These are phyloP conservation scores for Coregonus clupeaformis DNA, from an alignment of 2,113 vertebrate genomes.

Conservation along the genomic window DNA sequence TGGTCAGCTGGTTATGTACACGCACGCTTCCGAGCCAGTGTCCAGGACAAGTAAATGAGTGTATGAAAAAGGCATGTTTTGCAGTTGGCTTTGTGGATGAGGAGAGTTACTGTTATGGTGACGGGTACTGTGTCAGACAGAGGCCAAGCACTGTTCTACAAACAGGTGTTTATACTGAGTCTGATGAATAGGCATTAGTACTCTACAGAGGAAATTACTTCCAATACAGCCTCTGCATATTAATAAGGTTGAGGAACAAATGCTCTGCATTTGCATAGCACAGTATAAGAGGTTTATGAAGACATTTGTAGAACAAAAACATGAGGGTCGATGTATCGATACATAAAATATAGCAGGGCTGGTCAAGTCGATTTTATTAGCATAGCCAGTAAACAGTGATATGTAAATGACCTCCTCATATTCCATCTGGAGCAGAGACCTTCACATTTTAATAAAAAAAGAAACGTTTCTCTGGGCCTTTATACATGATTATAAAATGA, in stretches of 20 bases:
- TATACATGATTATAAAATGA: background rate
- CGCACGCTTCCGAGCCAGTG: no score
- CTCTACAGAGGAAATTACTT: background rate
- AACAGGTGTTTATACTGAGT: background rate
- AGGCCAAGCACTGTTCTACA: background rate
- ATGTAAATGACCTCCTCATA: slow-evolving; percentile 26
- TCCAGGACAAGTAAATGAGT: no score
- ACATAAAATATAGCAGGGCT: slow-evolving; percentile 22
- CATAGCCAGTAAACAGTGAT: slow-evolving; percentile 46
- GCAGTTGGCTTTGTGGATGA: no score
- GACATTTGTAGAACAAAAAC: background rate
- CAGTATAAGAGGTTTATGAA: no score
- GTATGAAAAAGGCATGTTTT: no score
- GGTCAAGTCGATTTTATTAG: slow-evolving; percentile 64
- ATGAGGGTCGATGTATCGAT: slow-evolving; percentile 1
- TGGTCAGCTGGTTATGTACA: no score
- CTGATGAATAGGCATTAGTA: background rate
- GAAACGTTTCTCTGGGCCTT: background rate
- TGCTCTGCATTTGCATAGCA: no score
- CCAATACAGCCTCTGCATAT: background rate
- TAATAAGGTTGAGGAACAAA: background rate
- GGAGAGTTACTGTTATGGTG: background rate
- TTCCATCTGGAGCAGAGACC: slow-evolving; percentile 12
- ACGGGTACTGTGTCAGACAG: background rate
- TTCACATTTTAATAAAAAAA: slow-evolving; percentile 33